phyloP scores from a whole-genome alignment of 2,113 vertebrate species.

The Callospermophilus lateralis region DNA sequence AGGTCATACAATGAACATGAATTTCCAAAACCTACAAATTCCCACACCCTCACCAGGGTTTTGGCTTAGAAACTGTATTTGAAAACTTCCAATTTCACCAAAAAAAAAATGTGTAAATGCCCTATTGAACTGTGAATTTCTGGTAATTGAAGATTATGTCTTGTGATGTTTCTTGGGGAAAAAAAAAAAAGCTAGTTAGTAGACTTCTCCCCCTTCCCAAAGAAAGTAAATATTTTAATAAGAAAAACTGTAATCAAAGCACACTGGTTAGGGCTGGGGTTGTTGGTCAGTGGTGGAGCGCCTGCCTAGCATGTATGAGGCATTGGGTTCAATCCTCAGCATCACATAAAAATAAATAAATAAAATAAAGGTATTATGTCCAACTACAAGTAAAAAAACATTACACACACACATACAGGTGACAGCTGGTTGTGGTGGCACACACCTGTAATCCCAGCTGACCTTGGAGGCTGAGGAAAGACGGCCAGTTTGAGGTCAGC shows the following conservation, averaged over 20 bases:
- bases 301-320: not conserved
- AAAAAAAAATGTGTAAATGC: slow-evolving; percentile 27
- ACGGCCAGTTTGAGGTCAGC: not conserved
- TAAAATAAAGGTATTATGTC: not conserved
- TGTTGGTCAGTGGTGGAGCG: not conserved
- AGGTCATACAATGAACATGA: not conserved
- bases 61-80: not conserved
- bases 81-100: slow-evolving; percentile 52
- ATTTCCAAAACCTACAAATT: slow-evolving; percentile 48
- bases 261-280: not conserved
- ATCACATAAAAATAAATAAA: not conserved
- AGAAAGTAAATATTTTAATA: slow-evolving; percentile 9
- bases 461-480: not conserved
- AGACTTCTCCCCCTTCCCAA: not conserved
- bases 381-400: too few species aligned
- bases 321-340: not conserved
- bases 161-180: not conserved
- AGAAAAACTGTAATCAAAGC: slow-evolving; percentile 43
- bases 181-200: not conserved
- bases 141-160: not conserved
- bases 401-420: not conserved
- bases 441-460: not conserved
- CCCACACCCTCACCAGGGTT: slow-evolving; percentile 20
- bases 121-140: not conserved
- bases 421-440: not conserved